Evolutionary conservation across 2,113 vertebrate genomes (phyloP).

Genomic region (Sapayoa aenigma): DNA sequence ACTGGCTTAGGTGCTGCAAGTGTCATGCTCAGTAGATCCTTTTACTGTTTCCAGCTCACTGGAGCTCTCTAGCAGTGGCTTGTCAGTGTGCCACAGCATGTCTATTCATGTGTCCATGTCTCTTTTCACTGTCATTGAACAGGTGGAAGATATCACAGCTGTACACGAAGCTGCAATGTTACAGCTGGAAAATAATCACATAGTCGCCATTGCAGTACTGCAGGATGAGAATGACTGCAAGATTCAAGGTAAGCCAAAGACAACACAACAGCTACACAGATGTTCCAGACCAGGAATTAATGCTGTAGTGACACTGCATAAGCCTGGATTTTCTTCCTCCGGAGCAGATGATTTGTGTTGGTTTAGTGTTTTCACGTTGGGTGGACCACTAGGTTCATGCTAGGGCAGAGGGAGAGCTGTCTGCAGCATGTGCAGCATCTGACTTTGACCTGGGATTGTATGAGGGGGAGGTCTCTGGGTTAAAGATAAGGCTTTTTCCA

Average conservation of each 20-base stretch:
- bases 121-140: not conserved
- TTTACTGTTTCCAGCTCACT: not conserved
- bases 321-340: not conserved
- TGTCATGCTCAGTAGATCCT: not conserved
- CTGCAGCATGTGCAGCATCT: not conserved
- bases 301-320: not conserved
- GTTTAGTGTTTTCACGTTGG: not conserved
- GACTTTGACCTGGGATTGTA: not conserved
- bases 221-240: slow-evolving; percentile 86
- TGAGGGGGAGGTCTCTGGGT: not conserved
- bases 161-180: slow-evolving; percentile 79
- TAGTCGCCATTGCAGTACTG: slow-evolving; percentile 77
- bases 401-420: not conserved
- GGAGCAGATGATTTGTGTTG: not conserved
- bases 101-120: not conserved
- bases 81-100: not conserved
- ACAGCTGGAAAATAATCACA: slow-evolving; percentile 84
- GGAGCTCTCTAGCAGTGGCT: not conserved
- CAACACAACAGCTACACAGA: not conserved
- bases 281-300: not conserved
- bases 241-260: slow-evolving; percentile 81
- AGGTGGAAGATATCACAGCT: slow-evolving; percentile 87
- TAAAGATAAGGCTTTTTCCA: not conserved
- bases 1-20: not conserved
- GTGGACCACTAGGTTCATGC: not conserved